phyloP scores from a whole-genome alignment of 1,140 invertebrate species.

The Lepeophtheirus salmonis region DNA sequence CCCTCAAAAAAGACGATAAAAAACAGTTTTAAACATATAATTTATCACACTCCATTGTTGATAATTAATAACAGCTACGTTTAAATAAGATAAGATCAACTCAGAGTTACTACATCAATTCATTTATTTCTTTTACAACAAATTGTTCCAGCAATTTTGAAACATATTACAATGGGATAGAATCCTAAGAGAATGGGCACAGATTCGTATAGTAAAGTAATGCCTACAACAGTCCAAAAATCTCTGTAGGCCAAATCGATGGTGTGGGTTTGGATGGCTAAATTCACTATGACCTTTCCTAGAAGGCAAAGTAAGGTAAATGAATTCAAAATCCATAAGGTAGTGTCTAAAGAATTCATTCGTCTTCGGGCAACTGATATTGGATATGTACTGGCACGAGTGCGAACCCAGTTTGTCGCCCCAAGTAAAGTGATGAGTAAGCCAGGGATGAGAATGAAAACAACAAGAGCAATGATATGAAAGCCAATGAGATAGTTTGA shows the following conservation, averaged over 20 bases:
- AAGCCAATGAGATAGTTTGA: not conserved
- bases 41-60: too few relatives aligned
- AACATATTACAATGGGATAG: not conserved
- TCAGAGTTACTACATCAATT: not conserved
- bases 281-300: not conserved
- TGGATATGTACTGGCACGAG: not conserved
- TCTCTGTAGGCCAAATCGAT: not conserved
- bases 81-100: too few relatives aligned
- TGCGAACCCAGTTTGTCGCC: not conserved
- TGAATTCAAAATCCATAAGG: not conserved
- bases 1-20: too few relatives aligned
- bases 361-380: not conserved
- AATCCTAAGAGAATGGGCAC: not conserved
- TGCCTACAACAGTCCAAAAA: not conserved
- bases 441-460: not conserved
- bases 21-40: not conserved
- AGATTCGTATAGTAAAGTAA: not conserved
- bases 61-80: too few relatives aligned
- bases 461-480: not conserved
- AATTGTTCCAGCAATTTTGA: not conserved
- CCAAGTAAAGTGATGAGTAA: not conserved
- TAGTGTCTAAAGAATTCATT: not conserved
- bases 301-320: not conserved
- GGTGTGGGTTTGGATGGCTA: not conserved
- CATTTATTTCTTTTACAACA: not conserved